Evolutionary conservation across 2,113 vertebrate species (phyloP), one percentile per base, ranked within the genome.

Genomic region (Furnarius figulus): DNA sequence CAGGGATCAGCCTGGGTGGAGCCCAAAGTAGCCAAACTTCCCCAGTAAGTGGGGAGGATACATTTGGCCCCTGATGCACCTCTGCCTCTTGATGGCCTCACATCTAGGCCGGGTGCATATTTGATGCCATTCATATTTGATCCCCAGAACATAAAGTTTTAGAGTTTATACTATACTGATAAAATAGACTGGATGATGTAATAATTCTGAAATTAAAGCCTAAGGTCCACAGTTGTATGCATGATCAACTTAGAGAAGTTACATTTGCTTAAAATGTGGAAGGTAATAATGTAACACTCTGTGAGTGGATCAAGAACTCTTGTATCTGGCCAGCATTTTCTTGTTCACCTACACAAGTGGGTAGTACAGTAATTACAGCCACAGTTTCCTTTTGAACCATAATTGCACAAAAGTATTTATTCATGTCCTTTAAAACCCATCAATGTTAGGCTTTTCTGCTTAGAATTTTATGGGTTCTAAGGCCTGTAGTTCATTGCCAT

Each of bases 61-160:
- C 12, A 35, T 21, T 55, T 0, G 1, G 7, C 7, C 15, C 5
- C 46, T 53, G 7, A 58, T 1, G 53, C 21, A 52, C 14, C 30
- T 79, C 78, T 75, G 39, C 22, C 20, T 78, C 59, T 50, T 55
- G 52, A 59, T 47, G 21, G 10, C 25, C 85, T 95, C 47, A 17
- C 10, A 21, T 53, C 22, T 71, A 75, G 25, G 30, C 14, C 58
- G 30, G 35, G 56, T 44, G 46, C 5, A 4, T 68, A 33, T 87
- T 81, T 89, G 40, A 46, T 13, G 14, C 7, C 40, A 59, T 22
- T 6, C 9, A 1, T n/a, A 39, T 87, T 74, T 74, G 59, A 58
- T 62, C 11, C 4, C 11, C 10, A 72, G 85, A 74, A n/a, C 61
- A 75, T 35, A 58, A 17, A 12, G 14, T 72, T 83, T 80, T 80